Conservation (phyloP, 2,888 invertebrate genomes). For the Hyposoter didymator region DNA sequence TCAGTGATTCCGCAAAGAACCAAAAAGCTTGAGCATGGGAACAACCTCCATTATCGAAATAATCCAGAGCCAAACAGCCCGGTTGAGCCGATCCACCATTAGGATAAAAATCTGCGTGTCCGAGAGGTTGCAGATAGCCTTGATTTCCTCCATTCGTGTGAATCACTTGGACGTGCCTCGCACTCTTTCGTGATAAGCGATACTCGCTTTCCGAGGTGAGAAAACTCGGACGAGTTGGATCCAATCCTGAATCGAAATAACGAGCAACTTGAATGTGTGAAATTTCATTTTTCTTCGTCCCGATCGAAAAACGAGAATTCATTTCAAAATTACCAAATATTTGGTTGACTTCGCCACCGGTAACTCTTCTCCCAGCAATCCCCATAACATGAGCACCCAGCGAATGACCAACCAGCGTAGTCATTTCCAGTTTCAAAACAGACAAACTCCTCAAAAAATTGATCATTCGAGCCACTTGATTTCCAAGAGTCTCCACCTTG, state of each 20-base stretch:
- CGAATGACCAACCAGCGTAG: slow-evolving; percentile 35
- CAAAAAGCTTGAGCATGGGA: background rate
- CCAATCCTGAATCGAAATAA: background rate
- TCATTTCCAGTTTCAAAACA: background rate
- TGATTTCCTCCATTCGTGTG: background rate
- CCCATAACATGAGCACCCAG: slow-evolving; percentile 22
- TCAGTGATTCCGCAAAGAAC: background rate
- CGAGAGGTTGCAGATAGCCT: background rate
- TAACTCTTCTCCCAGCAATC: background rate
- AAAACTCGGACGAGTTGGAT: background rate
- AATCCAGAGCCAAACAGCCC: too few species aligned
- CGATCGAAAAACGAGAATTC: too few species aligned
- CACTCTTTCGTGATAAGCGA: background rate
- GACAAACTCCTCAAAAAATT: background rate
- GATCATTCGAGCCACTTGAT: background rate
- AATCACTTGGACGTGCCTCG: background rate
- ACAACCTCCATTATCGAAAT: background rate
- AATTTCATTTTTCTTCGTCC: too few species aligned
- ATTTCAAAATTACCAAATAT: slow-evolving; percentile 5
- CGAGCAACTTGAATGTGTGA: too few species aligned
- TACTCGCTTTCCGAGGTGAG: background rate
- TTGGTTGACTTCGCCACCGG: background rate
- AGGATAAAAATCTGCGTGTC: too few species aligned
- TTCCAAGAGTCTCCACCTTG: background rate
- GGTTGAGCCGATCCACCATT: background rate